A percentile compares a stretch with the other conserved stretches of the same genome.
Evolutionary conservation across 2,888 invertebrate genomes (phyloP).

Genomic region (Chrysolina americana): DNA sequence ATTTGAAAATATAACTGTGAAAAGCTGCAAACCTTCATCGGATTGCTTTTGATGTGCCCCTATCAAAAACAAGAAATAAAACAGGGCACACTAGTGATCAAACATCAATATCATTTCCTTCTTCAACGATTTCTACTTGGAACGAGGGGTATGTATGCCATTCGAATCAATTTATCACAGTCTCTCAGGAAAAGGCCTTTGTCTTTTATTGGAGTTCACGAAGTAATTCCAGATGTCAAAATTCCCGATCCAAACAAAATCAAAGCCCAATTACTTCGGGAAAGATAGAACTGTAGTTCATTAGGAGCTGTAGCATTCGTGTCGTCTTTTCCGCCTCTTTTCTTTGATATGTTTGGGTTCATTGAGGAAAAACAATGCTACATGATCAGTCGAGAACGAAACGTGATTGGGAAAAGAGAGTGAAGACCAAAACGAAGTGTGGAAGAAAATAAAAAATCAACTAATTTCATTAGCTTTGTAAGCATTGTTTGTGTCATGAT

Average conservation of each 20-base stretch:
- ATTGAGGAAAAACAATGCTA: constrained; percentile 21
- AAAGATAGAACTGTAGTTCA: constrained; percentile 22
- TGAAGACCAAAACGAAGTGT: no score
- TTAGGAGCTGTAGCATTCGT: constrained; percentile 15
- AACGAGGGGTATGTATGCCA: background rate
- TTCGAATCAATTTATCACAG: constrained; percentile 24
- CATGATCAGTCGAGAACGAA: background rate
- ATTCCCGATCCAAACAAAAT: constrained; percentile 34
- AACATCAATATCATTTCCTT: background rate
- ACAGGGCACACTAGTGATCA: background rate
- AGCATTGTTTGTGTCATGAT: no score
- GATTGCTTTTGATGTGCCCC: no score
- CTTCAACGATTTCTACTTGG: background rate
- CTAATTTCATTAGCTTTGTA: no score
- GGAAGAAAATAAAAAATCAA: no score
- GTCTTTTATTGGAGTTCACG: constrained; percentile 27
- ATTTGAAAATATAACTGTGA: no score
- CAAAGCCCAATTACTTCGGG: constrained; percentile 32
- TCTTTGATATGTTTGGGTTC: constrained; percentile 28
- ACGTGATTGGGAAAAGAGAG: background rate
- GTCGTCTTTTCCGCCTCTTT: constrained; percentile 19
- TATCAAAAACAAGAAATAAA: no score
- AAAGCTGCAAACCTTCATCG: no score
- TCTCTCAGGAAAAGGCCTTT: constrained; percentile 2
- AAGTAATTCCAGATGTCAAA: constrained; percentile 37